A percentile compares a stretch with the other conserved stretches of the same genome.
phyloP scores from a whole-genome alignment of 2,888 invertebrate genomes.

The Harpalus rufipes region DNA sequence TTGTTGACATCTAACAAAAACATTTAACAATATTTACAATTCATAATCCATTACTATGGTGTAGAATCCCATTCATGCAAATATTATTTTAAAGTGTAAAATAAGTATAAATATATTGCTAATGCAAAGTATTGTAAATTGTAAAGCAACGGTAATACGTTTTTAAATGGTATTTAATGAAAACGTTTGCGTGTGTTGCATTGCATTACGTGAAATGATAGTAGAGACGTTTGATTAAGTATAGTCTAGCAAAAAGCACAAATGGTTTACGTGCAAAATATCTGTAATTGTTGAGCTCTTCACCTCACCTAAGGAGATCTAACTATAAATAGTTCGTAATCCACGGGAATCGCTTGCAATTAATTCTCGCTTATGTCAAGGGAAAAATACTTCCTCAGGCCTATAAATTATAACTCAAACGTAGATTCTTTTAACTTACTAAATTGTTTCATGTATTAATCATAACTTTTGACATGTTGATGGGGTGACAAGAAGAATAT shows the following conservation, averaged over 20 bases:
- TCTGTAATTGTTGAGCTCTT: conserved; percentile 36
- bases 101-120: conserved; percentile 9
- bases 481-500: too few species aligned
- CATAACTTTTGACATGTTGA: conserved; percentile 5
- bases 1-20: too few species aligned
- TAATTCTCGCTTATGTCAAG: conserved; percentile 42
- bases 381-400: conserved; percentile 36
- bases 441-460: conserved; percentile 27
- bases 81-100: conserved; percentile 22
- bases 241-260: conserved; percentile 33
- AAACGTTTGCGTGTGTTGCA: conserved; percentile 30
- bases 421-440: neutral
- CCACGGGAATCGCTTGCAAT: conserved; percentile 31
- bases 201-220: conserved; percentile 36
- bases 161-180: conserved; percentile 52
- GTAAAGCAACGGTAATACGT: conserved; percentile 26
- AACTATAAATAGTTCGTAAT: conserved; percentile 41
- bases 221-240: conserved; percentile 19
- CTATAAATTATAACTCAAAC: conserved; percentile 30
- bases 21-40: too few species aligned
- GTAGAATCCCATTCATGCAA: neutral
- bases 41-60: too few species aligned
- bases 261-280: conserved; percentile 49
- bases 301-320: conserved; percentile 21
- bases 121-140: conserved; percentile 11